These are phyloP conservation scores for Hartigia nigra DNA, from an alignment of 2,888 invertebrate species.

Conservation along the genomic window DNA sequence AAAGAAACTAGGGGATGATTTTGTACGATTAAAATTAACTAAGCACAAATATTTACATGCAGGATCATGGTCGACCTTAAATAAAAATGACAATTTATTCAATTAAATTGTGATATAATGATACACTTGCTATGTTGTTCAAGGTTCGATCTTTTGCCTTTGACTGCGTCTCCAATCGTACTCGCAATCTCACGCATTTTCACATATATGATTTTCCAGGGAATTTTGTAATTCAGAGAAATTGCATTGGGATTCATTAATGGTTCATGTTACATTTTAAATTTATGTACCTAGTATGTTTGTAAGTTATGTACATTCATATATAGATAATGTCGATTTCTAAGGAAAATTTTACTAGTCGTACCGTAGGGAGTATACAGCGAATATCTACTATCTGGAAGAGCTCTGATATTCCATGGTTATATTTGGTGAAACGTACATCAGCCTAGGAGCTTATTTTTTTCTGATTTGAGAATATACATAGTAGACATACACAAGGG, in stretches of 20 bases:
- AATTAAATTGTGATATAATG: no score
- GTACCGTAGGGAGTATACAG: not conserved
- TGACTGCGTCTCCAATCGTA: no score
- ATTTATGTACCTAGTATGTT: not conserved
- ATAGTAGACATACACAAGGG: not conserved
- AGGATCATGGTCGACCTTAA: no score
- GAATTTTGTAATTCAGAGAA: not conserved
- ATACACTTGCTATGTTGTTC: no score
- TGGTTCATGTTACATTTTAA: no score
- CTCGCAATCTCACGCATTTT: no score
- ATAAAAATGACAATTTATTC: no score
- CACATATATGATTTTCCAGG: not conserved
- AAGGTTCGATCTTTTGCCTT: no score
- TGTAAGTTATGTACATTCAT: not conserved
- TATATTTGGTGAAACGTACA: not conserved
- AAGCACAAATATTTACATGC: not conserved
- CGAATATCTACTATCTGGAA: not conserved
- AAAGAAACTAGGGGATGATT: not conserved
- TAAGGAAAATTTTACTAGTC: not conserved
- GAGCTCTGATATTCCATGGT: not conserved
- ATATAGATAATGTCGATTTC: not conserved
- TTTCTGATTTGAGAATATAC: not conserved
- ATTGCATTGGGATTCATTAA: not conserved
- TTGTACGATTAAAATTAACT: not conserved
- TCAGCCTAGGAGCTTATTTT: not conserved